Percentiles rank a stretch among this genome's conserved stretches.
These are phyloP conservation scores for Liparis tanakae DNA, from an alignment of 2,797 vertebrate species.

Conservation along the genomic window DNA sequence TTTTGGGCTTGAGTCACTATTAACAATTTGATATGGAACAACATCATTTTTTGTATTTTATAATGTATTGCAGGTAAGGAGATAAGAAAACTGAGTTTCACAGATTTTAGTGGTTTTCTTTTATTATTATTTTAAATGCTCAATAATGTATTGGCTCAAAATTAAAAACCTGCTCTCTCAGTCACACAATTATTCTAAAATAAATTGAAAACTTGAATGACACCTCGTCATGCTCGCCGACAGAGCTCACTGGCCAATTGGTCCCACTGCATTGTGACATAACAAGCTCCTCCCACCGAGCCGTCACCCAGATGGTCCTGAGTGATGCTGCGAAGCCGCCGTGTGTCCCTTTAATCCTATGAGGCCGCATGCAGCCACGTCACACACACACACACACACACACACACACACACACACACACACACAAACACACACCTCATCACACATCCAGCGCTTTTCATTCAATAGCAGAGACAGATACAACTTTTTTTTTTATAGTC, in stretches of 20 bases:
- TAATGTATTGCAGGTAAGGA: neutral
- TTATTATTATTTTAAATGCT: neutral
- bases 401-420: conserved; percentile 3
- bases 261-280: neutral
- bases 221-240: neutral
- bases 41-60: neutral
- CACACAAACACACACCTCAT: neutral
- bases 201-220: neutral
- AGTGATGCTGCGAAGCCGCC: neutral
- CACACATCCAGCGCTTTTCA: conserved; percentile 13
- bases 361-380: neutral
- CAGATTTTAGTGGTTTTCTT: neutral
- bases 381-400: conserved; percentile 1
- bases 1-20: neutral
- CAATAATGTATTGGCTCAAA: neutral
- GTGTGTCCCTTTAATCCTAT: neutral
- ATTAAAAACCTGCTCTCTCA: neutral
- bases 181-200: neutral
- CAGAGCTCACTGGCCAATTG: neutral
- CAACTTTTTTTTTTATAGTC: neutral
- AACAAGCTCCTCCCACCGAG: neutral
- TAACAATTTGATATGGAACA: neutral
- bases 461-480: neutral
- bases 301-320: neutral
- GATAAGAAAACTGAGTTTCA: neutral